These are phyloP conservation scores for Epinotia nisella DNA, from an alignment of 2,888 invertebrate species.

Conservation along the genomic window DNA sequence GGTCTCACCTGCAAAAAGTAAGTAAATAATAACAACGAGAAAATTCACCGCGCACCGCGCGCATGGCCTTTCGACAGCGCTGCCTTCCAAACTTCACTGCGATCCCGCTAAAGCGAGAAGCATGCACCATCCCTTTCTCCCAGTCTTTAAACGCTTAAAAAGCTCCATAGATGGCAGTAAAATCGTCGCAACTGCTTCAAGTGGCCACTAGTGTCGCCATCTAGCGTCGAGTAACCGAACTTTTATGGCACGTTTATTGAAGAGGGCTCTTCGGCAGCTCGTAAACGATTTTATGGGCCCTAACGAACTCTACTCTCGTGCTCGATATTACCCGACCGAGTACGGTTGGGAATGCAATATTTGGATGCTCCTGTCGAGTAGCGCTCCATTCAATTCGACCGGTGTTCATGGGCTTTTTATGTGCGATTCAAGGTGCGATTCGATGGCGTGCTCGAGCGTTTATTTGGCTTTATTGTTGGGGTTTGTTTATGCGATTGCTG, in stretches of 20 bases:
- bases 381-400: conserved; percentile 81
- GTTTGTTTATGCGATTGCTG: conserved; percentile 85
- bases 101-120: conserved; percentile 56
- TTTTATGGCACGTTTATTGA: conserved; percentile 84
- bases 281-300: conserved; percentile 84
- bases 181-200: conserved; percentile 79
- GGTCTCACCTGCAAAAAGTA: conserved; percentile 33
- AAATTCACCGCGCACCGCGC: conserved; percentile 28
- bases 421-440: conserved; percentile 85
- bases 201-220: conserved; percentile 83
- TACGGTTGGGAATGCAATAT: conserved; percentile 79
- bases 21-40: conserved; percentile 26
- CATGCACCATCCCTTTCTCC: conserved; percentile 56
- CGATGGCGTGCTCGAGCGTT: conserved; percentile 84
- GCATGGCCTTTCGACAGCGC: conserved; percentile 35
- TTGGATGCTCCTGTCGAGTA: conserved; percentile 78
- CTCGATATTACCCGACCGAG: conserved; percentile 81
- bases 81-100: conserved; percentile 61
- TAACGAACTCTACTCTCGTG: conserved; percentile 81
- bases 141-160: conserved; percentile 76
- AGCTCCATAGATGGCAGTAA: conserved; percentile 84
- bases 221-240: conserved; percentile 82
- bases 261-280: conserved; percentile 85
- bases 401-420: conserved; percentile 83
- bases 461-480: conserved; percentile 85